phyloP scores from a whole-genome alignment of 2,797 vertebrate species.

The Typhlichthys subterraneus region DNA sequence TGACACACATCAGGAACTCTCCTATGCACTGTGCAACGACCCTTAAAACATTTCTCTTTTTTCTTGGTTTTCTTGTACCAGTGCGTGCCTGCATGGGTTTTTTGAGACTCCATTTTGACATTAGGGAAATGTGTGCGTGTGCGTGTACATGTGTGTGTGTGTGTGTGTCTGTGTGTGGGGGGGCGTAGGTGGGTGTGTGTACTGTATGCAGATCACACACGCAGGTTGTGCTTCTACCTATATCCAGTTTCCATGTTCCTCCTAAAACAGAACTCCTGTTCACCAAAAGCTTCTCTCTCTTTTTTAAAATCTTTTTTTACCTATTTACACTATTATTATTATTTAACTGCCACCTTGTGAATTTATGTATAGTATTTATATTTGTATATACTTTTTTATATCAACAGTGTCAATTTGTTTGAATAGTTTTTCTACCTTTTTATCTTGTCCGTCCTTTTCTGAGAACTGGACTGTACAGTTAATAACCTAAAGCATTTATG shows the following conservation, averaged over 20 bases:
- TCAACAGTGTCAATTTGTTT: conserved; percentile 8
- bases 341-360: conserved; percentile 55
- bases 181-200: conserved; percentile 18
- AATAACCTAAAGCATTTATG: conserved; percentile 27
- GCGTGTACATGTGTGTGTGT: conserved; percentile 15
- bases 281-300: conserved; percentile 29
- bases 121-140: conserved; percentile 6
- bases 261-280: conserved; percentile 27
- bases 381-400: conserved; percentile 56
- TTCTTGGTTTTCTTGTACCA: conserved; percentile 54
- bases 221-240: conserved; percentile 32
- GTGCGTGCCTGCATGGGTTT: conserved; percentile 44
- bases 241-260: conserved; percentile 41
- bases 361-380: conserved; percentile 78
- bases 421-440: conserved; percentile 20
- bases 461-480: conserved; percentile 39
- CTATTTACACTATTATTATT: conserved; percentile 8
- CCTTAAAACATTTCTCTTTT: conserved; percentile 30
- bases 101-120: conserved; percentile 10
- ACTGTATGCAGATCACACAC: conserved; percentile 8
- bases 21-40: conserved; percentile 67
- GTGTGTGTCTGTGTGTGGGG: conserved; percentile 13
- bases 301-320: not conserved
- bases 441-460: conserved; percentile 47
- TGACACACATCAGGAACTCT: conserved; percentile 54